A percentile compares a stretch with the other conserved stretches of the same genome.
These are phyloP conservation scores for Dryas iulia DNA, from an alignment of 1,140 invertebrate species.

Conservation along the genomic window DNA sequence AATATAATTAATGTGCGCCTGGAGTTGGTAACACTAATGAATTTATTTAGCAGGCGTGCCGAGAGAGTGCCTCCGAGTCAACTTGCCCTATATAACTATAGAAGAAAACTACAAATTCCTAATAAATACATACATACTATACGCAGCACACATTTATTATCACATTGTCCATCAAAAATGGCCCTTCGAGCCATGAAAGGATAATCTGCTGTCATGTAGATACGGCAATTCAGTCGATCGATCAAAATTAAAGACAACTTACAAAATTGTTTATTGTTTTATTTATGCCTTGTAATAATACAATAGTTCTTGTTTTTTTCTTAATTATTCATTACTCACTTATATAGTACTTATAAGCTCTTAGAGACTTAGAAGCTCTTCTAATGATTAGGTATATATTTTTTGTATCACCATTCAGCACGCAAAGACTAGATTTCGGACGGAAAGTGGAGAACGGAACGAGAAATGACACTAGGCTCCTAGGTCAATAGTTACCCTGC, in stretches of 20 bases:
- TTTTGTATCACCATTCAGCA: too few relatives aligned
- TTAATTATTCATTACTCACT: too few relatives aligned
- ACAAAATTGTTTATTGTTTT: constrained; percentile 27
- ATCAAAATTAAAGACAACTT: constrained; percentile 33
- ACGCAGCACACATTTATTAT: constrained; percentile 19
- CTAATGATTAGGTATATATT: too few relatives aligned
- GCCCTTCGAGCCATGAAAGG: constrained; percentile 32
- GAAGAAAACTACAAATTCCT: constrained; percentile 38
- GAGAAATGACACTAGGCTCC: too few relatives aligned
- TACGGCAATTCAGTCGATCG: constrained; percentile 20
- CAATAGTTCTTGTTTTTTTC: neutral
- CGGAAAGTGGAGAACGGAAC: too few relatives aligned
- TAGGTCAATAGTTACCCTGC: too few relatives aligned
- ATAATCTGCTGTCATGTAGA: constrained; percentile 23
- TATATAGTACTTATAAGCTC: too few relatives aligned
- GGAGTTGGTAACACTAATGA: too few relatives aligned
- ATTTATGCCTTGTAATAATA: neutral
- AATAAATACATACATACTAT: constrained; percentile 5
- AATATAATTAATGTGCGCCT: too few relatives aligned
- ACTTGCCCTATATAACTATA: constrained; percentile 34
- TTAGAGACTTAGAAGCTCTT: too few relatives aligned
- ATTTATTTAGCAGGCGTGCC: constrained; percentile 79
- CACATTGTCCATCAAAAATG: constrained; percentile 25
- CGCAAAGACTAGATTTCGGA: too few relatives aligned
- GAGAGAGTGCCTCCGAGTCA: constrained; percentile 58